phyloP scores from a whole-genome alignment of 2,888 invertebrate species.

The Lasioglossum pauxillum region DNA sequence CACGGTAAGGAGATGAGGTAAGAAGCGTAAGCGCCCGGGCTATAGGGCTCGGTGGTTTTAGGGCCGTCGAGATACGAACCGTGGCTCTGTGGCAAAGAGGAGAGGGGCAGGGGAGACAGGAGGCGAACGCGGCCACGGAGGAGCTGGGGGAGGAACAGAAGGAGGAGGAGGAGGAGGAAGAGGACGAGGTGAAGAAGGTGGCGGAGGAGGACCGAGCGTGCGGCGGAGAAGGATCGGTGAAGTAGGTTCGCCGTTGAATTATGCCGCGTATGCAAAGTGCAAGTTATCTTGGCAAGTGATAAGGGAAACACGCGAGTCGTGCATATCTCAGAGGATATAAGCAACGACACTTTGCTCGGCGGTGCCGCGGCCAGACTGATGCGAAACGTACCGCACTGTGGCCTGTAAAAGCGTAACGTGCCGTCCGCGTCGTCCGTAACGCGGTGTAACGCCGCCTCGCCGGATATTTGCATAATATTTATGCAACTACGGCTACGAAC shows the following conservation, averaged over 20 bases:
- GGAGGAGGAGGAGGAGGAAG: conserved; percentile 1
- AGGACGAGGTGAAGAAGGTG: conserved; percentile 9
- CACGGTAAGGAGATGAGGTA: conserved; percentile 23
- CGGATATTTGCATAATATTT: conserved; percentile 75
- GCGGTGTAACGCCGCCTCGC: conserved; percentile 36
- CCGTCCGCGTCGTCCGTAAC: conserved; percentile 15
- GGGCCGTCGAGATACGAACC: conserved; percentile 42
- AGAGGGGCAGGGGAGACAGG: background rate
- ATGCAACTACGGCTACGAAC: conserved; percentile 52
- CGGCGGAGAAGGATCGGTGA: conserved; percentile 23
- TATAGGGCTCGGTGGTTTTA: conserved; percentile 28
- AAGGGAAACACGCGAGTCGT: conserved; percentile 83
- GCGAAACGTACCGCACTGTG: conserved; percentile 42
- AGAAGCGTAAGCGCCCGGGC: conserved; percentile 38
- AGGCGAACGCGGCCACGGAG: conserved; percentile 1
- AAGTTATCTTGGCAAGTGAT: conserved; percentile 82
- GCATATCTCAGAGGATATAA: conserved; percentile 80
- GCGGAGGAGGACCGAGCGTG: background rate
- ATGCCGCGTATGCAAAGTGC: conserved; percentile 83
- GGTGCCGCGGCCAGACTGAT: conserved; percentile 47
- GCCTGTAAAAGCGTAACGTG: conserved; percentile 26
- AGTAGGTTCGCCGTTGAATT: conserved; percentile 81
- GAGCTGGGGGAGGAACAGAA: background rate
- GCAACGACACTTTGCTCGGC: conserved; percentile 80
- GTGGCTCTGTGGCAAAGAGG: conserved; percentile 1